Evolutionary conservation across 2,888 invertebrate species (phyloP), one percentile per base, ranked within the genome.

Genomic region (Spisula subtruncata): DNA sequence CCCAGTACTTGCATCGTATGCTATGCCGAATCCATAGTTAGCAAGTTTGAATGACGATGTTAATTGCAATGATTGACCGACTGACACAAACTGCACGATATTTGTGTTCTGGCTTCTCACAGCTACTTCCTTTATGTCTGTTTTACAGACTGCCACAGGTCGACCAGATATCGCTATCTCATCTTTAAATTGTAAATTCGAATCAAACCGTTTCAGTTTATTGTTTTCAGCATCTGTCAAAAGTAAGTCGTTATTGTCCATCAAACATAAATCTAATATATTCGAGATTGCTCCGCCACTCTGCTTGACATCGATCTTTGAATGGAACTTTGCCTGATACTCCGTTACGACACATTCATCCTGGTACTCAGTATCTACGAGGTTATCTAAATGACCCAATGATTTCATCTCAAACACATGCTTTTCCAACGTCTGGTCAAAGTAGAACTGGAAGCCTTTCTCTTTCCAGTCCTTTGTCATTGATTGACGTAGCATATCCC

Each of bases 381-480:
- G 41, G 8, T 41, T 8, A 8, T 51, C 51, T 32, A 66, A 35
- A 6, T 46, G 66, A 46, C 66, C 66, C 6, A 66, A 41, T 60
- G 60, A 60, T 25, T 60, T 20, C 60, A 60, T 60, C n/a, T 51
- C 41, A 8, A 41, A 8, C 4, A 83, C 32, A 25, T 35, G 60
- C 14, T 83, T 46, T 46, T 83, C 66, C 0, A 83, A 35, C 10
- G 35, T 46, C 29, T 66, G 35, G 56, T 83, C 56, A 46, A 83
- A 46, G 8, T n/a, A 66, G n/a, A 83, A 66, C 46, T 66, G 35
- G 20, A 83, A 25, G n/a, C 60, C 83, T 83, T 66, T 83, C 83
- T 66, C 46, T 66, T 35, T 83, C 82, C 82, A 83, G 20, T 83
- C 82, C 20, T 32, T 56, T 12, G 66, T 46, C 66, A 83, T 83